Base-by-base conservation (phyloP, 37 sponge, comb jelly and placozoan genomes). In the Agelas oroides region DNA sequence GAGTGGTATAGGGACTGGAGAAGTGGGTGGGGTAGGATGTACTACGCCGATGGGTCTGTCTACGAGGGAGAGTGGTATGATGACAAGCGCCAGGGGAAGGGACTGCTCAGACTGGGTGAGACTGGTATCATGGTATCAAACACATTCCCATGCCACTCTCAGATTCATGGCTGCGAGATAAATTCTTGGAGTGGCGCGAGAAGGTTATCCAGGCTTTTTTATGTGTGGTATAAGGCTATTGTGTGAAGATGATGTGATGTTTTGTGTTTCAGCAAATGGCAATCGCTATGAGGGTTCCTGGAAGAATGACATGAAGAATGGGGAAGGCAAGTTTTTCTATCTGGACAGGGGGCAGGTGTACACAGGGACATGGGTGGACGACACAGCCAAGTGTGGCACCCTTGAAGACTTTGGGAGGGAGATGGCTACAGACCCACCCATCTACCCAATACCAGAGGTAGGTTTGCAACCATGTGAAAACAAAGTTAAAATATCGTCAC, bases 21-120 rank as follows among this genome's bases (percentile, higher is more conserved):
- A 62, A 82, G 86, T 91, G 99, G 99, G 30, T 96, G 97, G 97
- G 99, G 99, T 14, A 54, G 99, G 70, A 96, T 94, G 99, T 90
- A 94, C 73, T 96, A 86, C 54, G 31, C 46, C 23, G 97, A 98
- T 79, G 97, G 97, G 24, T 96, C 95, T 35, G 84, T 98, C 16
- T 98, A 98, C 77, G 99, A 98, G 67, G 99, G 99, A 56, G 97
- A 97, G 74, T 97, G 97, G 97, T 86, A 86, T n/a, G 70, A 82
- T 55, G 95, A 95, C 82, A 65, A 87, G 46, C 59, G 93, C 67
- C 85, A 86, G 53, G 97, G 97, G 20, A 87, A 80, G 59, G 97
- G 97, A 25, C 28, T 97, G 34, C 77, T 94, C 1, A 88, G 87
- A 66, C 66, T 97, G 40, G 78, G 93, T 92, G 40, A 81, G 73